Evolutionary conservation across 2,797 vertebrate genomes (phyloP).

Genomic region (Alauda arvensis): DNA sequence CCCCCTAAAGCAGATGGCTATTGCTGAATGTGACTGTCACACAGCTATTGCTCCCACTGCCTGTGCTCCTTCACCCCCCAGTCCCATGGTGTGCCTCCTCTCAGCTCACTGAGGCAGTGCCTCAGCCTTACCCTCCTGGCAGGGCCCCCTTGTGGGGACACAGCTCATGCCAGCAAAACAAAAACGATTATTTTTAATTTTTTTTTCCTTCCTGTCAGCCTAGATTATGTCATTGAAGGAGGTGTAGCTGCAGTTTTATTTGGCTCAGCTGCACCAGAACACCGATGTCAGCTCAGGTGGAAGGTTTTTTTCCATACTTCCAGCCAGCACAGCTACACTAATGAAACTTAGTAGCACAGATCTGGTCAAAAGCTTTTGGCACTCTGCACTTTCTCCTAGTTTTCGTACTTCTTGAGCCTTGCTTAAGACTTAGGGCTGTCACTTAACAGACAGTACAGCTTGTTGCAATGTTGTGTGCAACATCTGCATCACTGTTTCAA

Average conservation of each 20-base stretch:
- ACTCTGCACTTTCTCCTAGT: not conserved
- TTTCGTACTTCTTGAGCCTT: not conserved
- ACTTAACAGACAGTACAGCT: not conserved
- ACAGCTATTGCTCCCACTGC: not conserved
- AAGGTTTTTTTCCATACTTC: not conserved
- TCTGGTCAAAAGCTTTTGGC: not conserved
- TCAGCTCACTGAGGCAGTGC: not conserved
- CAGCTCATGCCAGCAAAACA: not conserved
- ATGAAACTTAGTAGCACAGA: not conserved
- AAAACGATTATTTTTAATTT: not conserved
- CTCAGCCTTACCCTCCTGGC: not conserved
- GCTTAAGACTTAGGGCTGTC: not conserved
- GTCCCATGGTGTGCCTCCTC: not conserved
- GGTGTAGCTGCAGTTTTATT: conserved; percentile 39
- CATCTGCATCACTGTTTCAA: not conserved
- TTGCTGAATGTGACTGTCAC: not conserved
- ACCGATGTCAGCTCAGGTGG: not conserved
- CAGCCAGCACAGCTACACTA: not conserved
- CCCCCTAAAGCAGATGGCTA: not conserved
- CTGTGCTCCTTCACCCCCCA: not conserved
- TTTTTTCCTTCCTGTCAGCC: not conserved
- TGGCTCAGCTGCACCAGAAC: conserved; percentile 22
- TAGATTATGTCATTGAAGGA: conserved; percentile 41
- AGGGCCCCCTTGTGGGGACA: conserved; percentile 37
- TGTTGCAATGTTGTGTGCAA: not conserved